These are phyloP conservation scores for Danionella cerebrum DNA, from an alignment of 2,113 vertebrate species.

Conservation along the genomic window DNA sequence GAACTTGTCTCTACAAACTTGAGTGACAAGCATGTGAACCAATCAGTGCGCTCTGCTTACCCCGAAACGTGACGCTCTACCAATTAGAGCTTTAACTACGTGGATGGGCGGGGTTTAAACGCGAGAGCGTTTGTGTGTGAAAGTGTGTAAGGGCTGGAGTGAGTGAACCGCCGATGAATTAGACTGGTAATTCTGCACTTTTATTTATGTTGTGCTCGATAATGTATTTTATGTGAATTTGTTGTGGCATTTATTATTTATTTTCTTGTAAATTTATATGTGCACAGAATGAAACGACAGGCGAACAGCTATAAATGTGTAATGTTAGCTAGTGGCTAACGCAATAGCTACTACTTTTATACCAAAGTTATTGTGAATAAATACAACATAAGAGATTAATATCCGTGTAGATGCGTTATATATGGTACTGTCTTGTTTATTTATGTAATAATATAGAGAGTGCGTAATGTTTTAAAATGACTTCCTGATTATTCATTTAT, in stretches of 20 bases:
- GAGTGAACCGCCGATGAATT: slow-evolving; percentile 49
- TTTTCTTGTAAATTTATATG: neutral
- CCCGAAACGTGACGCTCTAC: neutral
- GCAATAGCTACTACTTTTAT: slow-evolving; percentile 2
- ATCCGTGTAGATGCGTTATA: no score
- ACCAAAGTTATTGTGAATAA: neutral
- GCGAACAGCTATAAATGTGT: neutral
- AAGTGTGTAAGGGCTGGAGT: slow-evolving; percentile 49
- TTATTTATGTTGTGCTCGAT: neutral
- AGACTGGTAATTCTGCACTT: slow-evolving; percentile 9
- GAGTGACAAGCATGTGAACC: slow-evolving; percentile 41
- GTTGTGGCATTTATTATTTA: neutral
- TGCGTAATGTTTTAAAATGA: no score
- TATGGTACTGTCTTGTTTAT: no score
- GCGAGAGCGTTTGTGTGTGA: slow-evolving; percentile 47
- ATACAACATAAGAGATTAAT: no score
- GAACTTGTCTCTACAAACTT: neutral
- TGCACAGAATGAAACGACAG: neutral
- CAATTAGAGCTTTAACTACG: slow-evolving; percentile 42
- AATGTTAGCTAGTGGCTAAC: slow-evolving; percentile 10
- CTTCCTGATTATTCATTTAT: no score
- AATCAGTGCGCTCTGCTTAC: slow-evolving; percentile 34
- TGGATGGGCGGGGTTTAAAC: slow-evolving; percentile 36
- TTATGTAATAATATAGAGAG: no score
- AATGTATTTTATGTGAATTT: neutral